Evolutionary conservation across 2,113 vertebrate genomes (phyloP).

Genomic region (Chionodraco myersi): DNA sequence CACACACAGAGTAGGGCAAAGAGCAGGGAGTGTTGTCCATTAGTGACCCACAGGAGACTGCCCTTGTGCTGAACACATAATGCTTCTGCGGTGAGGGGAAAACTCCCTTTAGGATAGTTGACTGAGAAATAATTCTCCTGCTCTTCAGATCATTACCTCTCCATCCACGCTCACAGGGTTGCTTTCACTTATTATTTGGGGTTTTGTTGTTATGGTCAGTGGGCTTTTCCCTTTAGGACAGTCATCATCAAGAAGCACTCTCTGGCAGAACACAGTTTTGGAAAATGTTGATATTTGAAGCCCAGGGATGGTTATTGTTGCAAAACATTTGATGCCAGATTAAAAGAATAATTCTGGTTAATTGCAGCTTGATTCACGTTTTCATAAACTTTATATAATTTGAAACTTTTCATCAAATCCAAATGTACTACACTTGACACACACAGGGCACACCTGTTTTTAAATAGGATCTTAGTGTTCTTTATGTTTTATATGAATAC

Average conservation of each 20-base stretch:
- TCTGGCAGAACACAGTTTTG: conserved; percentile 2
- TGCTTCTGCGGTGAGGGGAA: conserved; percentile 41
- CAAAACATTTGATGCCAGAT: too few species aligned
- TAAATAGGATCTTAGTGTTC: too few species aligned
- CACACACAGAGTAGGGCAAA: conserved; percentile 3
- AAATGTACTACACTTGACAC: too few species aligned
- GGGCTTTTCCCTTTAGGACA: conserved; percentile 11
- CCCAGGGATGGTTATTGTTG: not conserved
- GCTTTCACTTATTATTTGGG: conserved; percentile 36
- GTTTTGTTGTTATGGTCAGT: conserved; percentile 14
- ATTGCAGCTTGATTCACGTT: too few species aligned
- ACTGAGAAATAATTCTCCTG: conserved; percentile 54
- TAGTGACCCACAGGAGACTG: conserved; percentile 58
- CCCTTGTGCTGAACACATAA: conserved; percentile 52
- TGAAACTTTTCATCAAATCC: too few species aligned
- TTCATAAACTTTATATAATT: too few species aligned
- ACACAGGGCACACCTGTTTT: too few species aligned
- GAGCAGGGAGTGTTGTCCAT: conserved; percentile 65
- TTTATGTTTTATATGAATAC: too few species aligned
- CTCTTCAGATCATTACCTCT: conserved; percentile 65
- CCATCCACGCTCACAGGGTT: conserved; percentile 28
- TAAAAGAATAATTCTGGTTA: too few species aligned
- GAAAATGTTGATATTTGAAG: conserved; percentile 2
- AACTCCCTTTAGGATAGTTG: conserved; percentile 56
- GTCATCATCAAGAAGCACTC: not conserved